These are phyloP conservation scores for Nannoperca obscura DNA, from an alignment of 2,797 vertebrate species.

Conservation along the genomic window DNA sequence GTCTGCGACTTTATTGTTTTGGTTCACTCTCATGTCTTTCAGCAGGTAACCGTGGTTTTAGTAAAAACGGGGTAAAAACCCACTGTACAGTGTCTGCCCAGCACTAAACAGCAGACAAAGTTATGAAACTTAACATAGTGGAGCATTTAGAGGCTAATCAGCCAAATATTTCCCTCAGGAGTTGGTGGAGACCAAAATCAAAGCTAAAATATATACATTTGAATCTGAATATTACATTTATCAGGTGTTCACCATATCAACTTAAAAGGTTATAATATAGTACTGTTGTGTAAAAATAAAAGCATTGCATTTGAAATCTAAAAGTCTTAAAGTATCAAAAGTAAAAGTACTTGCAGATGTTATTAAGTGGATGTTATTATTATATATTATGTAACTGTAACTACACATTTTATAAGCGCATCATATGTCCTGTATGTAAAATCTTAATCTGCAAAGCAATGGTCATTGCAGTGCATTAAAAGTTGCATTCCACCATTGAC, in stretches of 20 bases:
- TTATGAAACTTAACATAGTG: background rate
- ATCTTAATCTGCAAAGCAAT: background rate
- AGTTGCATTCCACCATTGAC: no score
- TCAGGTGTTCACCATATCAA: background rate
- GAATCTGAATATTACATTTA: background rate
- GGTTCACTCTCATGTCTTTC: background rate
- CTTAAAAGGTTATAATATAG: background rate
- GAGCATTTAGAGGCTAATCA: background rate
- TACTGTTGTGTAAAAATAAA: background rate
- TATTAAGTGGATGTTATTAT: background rate
- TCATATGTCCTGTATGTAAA: background rate
- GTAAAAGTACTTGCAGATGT: background rate
- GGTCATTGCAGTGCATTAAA: background rate
- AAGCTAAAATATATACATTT: no score
- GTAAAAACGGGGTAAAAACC: background rate
- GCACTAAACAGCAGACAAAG: background rate
- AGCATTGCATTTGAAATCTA: background rate
- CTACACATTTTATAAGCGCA: no score
- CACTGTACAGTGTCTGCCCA: background rate
- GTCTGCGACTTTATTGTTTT: background rate
- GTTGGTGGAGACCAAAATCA: background rate
- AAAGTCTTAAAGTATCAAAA: background rate
- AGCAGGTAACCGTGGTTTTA: background rate
- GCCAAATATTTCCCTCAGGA: background rate
- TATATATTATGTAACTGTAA: background rate